Evolutionary conservation across 2,888 invertebrate species (phyloP), one percentile per base, ranked within the genome.

Genomic region (Campoplex nolae): DNA sequence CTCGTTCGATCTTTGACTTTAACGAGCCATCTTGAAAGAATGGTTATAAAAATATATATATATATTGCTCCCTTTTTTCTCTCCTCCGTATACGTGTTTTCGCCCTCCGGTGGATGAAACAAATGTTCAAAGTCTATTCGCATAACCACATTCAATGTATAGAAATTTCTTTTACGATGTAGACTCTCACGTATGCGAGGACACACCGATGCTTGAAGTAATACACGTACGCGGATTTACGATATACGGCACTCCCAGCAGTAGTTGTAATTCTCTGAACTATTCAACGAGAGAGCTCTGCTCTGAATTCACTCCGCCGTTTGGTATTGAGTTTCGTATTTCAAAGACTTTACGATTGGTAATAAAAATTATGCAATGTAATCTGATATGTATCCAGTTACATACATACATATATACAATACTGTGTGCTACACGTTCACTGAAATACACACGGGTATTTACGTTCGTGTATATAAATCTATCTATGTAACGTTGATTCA

Each of bases 351-450:
- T 88, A 88, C 86, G 87, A 88, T 88, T 85, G 86, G 89, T 91
- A 91, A 93, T 93, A 92, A 92, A 93, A 84, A 93, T 93, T 93
- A 92, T 93, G 92, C 91, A 93, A 92, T 89, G 92, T 92, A 92
- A 93, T 92, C 90, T 88, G 92, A 93, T 91, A 91, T 91, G 92
- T 91, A 91, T 93, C 92, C 90, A 89, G 90, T 93, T 92, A 92
- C 92, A 6, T 38, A 92, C 92, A 6, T 38, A 38, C 38, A 87
- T 83, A 73, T 62, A 35, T 73, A 71, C 38, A 65, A 51, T 65
- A 35, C 68, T 54, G 42, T 28, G 78, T 54, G 35, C 48, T 42
- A 11, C 32, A 88, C 76, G 54, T 11, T 23, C 23, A 32, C 67
- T 16, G 48, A 65, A 48, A 56, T 58, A 48, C 58, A n/a, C 45